A percentile compares a stretch with the other conserved stretches of the same genome.
Evolutionary conservation across 2,113 vertebrate genomes (phyloP).

Genomic region (Hippocampus zosterae): DNA sequence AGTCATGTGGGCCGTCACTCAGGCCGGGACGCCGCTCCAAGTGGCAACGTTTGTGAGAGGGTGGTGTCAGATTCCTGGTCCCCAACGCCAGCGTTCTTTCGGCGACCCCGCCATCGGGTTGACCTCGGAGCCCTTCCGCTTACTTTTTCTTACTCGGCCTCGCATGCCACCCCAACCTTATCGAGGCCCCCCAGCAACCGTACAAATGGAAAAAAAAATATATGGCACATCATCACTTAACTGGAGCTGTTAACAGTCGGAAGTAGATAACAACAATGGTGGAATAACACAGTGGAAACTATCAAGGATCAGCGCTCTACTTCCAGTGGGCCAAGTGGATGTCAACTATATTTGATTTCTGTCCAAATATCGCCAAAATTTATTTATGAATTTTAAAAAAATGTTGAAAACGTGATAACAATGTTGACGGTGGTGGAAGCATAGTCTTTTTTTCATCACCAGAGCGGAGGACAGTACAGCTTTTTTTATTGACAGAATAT

Average conservation of each 20-base stretch:
- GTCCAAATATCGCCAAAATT: no score
- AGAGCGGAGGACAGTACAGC: no score
- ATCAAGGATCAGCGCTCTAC: slow-evolving; percentile 24
- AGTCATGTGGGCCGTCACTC: slow-evolving; percentile 79
- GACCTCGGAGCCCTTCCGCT: slow-evolving; percentile 49
- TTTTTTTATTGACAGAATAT: no score
- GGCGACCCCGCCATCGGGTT: slow-evolving; percentile 43
- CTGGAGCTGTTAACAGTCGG: slow-evolving; percentile 55
- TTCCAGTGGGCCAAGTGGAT: slow-evolving; percentile 26
- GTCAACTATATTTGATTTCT: slow-evolving; percentile 16
- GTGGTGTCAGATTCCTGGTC: slow-evolving; percentile 74
- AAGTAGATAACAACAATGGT: slow-evolving; percentile 55
- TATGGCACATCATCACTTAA: slow-evolving; percentile 57
- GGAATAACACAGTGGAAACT: slow-evolving; percentile 48
- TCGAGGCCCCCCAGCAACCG: slow-evolving; percentile 42
- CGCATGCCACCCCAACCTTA: slow-evolving; percentile 42
- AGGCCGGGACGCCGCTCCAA: slow-evolving; percentile 69
- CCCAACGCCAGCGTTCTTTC: slow-evolving; percentile 50
- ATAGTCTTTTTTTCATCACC: no score
- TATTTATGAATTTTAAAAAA: no score
- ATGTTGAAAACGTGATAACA: no score
- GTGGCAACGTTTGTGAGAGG: slow-evolving; percentile 64
- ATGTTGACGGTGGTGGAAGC: no score
- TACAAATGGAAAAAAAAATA: slow-evolving; percentile 64
- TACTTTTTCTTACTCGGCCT: slow-evolving; percentile 52